Percentiles rank a stretch among this genome's conserved stretches.
phyloP scores from a whole-genome alignment of 2,888 invertebrate genomes.

The Meghimatium bilineatum region DNA sequence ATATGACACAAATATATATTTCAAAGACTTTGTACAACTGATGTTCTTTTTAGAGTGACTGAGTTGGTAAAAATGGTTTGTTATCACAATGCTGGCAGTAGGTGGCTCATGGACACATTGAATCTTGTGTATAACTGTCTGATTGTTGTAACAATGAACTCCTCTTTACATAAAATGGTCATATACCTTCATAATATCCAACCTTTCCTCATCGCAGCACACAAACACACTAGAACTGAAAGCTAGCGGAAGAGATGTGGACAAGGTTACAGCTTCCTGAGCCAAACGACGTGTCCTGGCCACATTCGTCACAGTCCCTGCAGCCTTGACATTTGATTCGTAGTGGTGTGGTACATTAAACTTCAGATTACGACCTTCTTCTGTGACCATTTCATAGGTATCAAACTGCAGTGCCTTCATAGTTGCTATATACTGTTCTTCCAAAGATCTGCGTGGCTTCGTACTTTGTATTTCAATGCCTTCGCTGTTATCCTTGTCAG shows the following conservation, averaged over 20 bases:
- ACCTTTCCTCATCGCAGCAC: slow-evolving; percentile 92
- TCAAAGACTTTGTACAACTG: too few relatives aligned
- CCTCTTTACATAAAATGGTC: too few relatives aligned
- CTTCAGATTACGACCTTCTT: slow-evolving; percentile 83
- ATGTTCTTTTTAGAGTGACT: too few relatives aligned
- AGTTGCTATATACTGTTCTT: slow-evolving; percentile 88
- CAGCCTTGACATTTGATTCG: slow-evolving; percentile 86
- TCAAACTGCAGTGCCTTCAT: slow-evolving; percentile 95
- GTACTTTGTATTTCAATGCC: slow-evolving; percentile 27
- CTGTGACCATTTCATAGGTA: slow-evolving; percentile 93
- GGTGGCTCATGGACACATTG: too few relatives aligned
- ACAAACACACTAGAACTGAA: slow-evolving; percentile 96
- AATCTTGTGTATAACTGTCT: too few relatives aligned
- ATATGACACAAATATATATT: too few relatives aligned
- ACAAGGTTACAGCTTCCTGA: slow-evolving; percentile 95
- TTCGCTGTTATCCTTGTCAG: slow-evolving; percentile 39
- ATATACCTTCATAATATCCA: slow-evolving; percentile 94
- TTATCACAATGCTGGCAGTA: too few relatives aligned
- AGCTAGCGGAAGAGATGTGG: slow-evolving; percentile 92
- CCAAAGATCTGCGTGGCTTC: slow-evolving; percentile 71
- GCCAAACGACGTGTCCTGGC: slow-evolving; percentile 92
- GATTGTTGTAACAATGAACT: too few relatives aligned
- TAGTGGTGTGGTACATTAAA: slow-evolving; percentile 88
- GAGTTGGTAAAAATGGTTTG: too few relatives aligned
- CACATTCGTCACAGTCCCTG: slow-evolving; percentile 90